Evolutionary conservation across 1,140 invertebrate species (phyloP), one percentile per base, ranked within the genome.

Genomic region (Dendrolimus punctatus): DNA sequence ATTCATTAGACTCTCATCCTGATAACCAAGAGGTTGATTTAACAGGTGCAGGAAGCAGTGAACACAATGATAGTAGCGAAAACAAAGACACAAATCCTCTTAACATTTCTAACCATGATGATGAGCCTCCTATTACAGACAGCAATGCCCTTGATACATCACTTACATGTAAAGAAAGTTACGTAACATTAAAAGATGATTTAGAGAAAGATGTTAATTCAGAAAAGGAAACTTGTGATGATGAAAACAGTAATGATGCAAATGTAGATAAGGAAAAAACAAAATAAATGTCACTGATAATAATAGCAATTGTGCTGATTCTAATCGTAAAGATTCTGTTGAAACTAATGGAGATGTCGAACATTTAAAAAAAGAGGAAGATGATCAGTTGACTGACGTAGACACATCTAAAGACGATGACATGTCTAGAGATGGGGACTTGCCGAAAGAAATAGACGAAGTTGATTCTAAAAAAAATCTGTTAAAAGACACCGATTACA

Each of bases 1-100:
- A 88, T 64, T 88, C 87, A 0, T 63, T 76, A 8, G 87, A 86
- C 39, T 87, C 83, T 5, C 65, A 67, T 55, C 51, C 59, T 0
- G 74, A 73, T 8, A 71, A 51, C 6, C 77, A 78, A 53, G 77
- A 83, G 47, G 79, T 84, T 2, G 81, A 85, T 58, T 55, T 85
- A 10, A 85, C 81, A 5, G 72, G 64, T 9, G 48, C 60, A 7
- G 71, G 66, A 4, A 80, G 67, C 45, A 82, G 81, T 52, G 82
- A 85, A 36, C 73, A 66, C 38, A 80, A 85, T 53, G 75, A 82
- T 53, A 85, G 77, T 51, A 64, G 49, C 40, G 78, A 83, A 46
- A 80, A 73, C 8, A 71, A 65, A 58, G 64, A 73, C 39, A 46
- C 41, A 4, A 49, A 55, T 49, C 36, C 55, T 43, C 41, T 51